Conservation (phyloP, 2,888 invertebrate species). For the Trisateles emortualis region DNA sequence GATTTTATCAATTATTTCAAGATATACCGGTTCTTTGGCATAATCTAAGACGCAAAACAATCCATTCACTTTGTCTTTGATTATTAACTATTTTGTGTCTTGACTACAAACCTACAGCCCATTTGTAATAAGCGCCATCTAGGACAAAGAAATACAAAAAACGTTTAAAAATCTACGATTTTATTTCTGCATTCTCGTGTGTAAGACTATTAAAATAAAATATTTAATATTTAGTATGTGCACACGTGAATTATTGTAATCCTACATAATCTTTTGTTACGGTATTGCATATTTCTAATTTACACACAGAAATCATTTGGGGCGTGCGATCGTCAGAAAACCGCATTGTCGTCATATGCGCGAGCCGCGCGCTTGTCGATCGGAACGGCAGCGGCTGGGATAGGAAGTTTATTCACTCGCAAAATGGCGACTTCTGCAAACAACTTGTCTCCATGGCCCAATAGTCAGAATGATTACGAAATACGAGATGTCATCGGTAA, state of each 20-base stretch:
- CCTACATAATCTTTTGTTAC: neutral
- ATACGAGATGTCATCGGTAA: constrained; percentile 97
- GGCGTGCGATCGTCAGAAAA: constrained; percentile 63
- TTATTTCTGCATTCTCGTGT: too few species aligned
- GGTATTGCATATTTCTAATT: neutral
- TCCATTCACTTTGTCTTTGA: too few species aligned
- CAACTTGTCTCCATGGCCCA: constrained; percentile 91
- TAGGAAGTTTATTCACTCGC: constrained; percentile 72
- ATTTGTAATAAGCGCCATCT: too few species aligned
- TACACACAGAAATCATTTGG: constrained; percentile 64
- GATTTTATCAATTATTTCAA: too few species aligned
- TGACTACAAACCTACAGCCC: too few species aligned
- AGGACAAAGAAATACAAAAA: too few species aligned
- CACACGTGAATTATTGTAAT: neutral
- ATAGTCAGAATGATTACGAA: constrained; percentile 96
- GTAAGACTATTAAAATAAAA: too few species aligned
- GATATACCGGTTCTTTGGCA: too few species aligned
- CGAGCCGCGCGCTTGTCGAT: constrained; percentile 69
- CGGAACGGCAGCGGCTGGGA: constrained; percentile 60
- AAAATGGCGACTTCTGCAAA: constrained; percentile 74
- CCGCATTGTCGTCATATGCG: constrained; percentile 73
- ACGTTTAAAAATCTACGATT: too few species aligned
- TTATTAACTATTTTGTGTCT: too few species aligned
- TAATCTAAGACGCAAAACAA: too few species aligned
- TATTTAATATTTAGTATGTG: too few species aligned